Percentiles rank a stretch among this genome's conserved stretches.
phyloP scores from a whole-genome alignment of 2,888 invertebrate species.

The Hybos culiciformis region DNA sequence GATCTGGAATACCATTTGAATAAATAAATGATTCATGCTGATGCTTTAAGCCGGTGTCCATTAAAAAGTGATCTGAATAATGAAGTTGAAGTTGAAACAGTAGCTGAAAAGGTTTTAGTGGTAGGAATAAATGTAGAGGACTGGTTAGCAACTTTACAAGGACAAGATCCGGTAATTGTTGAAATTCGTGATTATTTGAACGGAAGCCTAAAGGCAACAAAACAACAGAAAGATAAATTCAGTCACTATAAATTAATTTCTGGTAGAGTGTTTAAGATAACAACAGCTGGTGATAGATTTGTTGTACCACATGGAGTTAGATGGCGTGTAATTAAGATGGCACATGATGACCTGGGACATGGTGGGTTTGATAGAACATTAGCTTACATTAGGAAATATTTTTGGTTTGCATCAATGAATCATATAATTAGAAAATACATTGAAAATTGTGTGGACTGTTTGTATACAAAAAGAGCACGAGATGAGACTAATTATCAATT shows the following conservation, averaged over 20 bases:
- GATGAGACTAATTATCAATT: slow-evolving; percentile 14
- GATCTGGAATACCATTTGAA: neutral
- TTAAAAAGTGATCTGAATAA: no score
- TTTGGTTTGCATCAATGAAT: slow-evolving; percentile 21
- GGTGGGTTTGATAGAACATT: neutral
- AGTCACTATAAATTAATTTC: slow-evolving; percentile 4
- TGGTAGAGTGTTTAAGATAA: slow-evolving; percentile 8
- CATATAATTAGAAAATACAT: slow-evolving; percentile 28
- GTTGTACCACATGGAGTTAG: slow-evolving; percentile 9
- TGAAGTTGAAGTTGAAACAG: neutral
- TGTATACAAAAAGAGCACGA: slow-evolving; percentile 22
- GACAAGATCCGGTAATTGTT: slow-evolving; percentile 7
- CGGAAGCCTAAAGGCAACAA: neutral
- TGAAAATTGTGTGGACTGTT: slow-evolving; percentile 26
- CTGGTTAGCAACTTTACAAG: slow-evolving; percentile 13
- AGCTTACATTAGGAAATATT: neutral
- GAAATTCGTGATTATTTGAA: slow-evolving; percentile 3
- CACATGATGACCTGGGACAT: slow-evolving; percentile 10
- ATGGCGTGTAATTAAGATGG: slow-evolving; percentile 7
- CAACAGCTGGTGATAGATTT: slow-evolving; percentile 3
- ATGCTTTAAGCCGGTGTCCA: neutral
- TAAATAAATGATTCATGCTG: neutral
- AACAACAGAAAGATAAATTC: neutral
- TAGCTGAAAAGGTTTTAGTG: slow-evolving; percentile 3
- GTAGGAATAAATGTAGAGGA: slow-evolving; percentile 5